Base-by-base conservation (phyloP, 2,113 vertebrate genomes). In the Bos javanicus region DNA sequence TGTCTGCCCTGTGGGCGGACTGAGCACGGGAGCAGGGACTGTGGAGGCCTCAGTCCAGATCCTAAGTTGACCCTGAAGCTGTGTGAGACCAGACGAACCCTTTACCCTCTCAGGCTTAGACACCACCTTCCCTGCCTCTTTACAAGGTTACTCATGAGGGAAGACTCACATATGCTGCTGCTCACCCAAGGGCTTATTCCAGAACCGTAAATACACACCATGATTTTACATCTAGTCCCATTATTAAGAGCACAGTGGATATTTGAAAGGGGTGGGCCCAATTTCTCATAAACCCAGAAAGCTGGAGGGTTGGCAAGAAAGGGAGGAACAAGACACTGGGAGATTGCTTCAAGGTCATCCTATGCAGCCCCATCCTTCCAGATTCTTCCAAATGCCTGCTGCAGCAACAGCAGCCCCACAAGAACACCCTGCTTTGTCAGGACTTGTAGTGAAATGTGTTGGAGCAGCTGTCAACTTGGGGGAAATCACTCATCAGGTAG, bases 381-480 rank as follows among this genome's bases (percentile, higher is more conserved):
- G 97, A 97, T 93, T 93, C 91, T 96, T 97, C 93, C 74, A 15
- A 28, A 97, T 39, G 14, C 36, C 81, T 64, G 59, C 67, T 88
- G n/a, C 46, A 91, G 96, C 96, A 98, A 98, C 95, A 97, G 95
- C 91, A 98, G 95, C 57, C 93, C 94, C 96, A 97, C 95, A 94
- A 91, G 97, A 97, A 98, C 85, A 97, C 62, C 95, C 95, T 91
- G 91, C 98, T 97, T 3, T 81, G 99, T 98, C 98, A 89, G 98
- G 98, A 98, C 98, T 98, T 98, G 93, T 71, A 98, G 98, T 98
- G 97, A 98, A 97, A 98, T 96, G 97, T 97, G 64, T 96, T 19
- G 87, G 59, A 90, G 99, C 98, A 98, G 98, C 98, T 98, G 98
- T 97, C 98, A 97, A 97, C 98, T 98, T 91, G 93, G 95, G 97